A percentile compares a stretch with the other conserved stretches of the same genome.
These are phyloP conservation scores for Ectobius pallidus DNA, from an alignment of 2,888 invertebrate genomes.

Conservation along the genomic window DNA sequence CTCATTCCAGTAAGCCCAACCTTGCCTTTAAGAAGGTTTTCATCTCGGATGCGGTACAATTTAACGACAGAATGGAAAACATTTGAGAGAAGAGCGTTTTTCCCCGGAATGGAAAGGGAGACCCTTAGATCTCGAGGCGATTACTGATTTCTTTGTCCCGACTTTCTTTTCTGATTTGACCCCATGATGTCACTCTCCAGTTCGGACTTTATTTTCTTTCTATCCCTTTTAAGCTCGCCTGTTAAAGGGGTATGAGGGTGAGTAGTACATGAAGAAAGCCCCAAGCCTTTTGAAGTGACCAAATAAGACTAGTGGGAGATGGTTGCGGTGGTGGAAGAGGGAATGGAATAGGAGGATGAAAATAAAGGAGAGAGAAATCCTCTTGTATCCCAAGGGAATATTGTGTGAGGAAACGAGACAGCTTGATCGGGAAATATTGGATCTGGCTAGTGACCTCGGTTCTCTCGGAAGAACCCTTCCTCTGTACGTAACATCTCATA, in stretches of 20 bases:
- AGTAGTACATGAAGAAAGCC: not conserved
- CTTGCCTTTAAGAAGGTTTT: no score
- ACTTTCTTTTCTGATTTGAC: not conserved
- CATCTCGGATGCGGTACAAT: not conserved
- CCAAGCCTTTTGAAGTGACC: conserved; percentile 11
- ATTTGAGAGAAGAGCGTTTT: conserved; percentile 3
- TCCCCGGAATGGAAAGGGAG: not conserved
- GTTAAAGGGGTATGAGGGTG: not conserved
- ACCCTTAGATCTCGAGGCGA: not conserved
- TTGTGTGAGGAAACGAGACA: not conserved
- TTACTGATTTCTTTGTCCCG: not conserved
- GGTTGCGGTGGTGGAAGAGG: not conserved
- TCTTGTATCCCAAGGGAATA: conserved; percentile 1
- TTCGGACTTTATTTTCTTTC: conserved; percentile 10
- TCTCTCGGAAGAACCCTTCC: no score
- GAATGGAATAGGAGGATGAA: not conserved
- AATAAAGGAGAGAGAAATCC: not conserved
- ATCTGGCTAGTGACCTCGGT: not conserved
- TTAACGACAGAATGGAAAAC: not conserved
- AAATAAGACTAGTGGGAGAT: conserved; percentile 13
- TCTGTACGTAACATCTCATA: no score
- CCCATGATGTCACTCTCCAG: not conserved
- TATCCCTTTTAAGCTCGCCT: not conserved
- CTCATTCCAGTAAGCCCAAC: no score
- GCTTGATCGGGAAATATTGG: not conserved